Percentiles rank a stretch among this genome's conserved stretches.
Evolutionary conservation across 2,888 invertebrate genomes (phyloP).

Genomic region (Microdon myrmicae): DNA sequence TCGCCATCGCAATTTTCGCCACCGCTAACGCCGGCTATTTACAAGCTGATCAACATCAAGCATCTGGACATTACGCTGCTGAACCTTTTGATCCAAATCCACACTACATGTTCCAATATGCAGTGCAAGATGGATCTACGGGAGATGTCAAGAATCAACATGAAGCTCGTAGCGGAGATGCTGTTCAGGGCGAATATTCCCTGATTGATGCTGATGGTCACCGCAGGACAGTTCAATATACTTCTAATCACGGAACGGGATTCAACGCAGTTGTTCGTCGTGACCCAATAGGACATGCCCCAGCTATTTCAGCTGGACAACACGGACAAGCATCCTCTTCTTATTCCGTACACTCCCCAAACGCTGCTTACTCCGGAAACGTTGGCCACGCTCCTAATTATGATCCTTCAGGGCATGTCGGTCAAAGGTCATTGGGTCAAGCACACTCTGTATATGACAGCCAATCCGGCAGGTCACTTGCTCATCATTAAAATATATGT

Average conservation of each 20-base stretch:
- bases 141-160: slow-evolving; percentile 66
- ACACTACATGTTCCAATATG: slow-evolving; percentile 59
- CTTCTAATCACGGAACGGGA: slow-evolving; percentile 65
- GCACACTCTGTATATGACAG: too few relatives aligned
- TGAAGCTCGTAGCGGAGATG: slow-evolving; percentile 65
- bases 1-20: slow-evolving; percentile 56
- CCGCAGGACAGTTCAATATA: slow-evolving; percentile 66
- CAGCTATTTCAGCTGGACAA: slow-evolving; percentile 25
- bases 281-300: slow-evolving; percentile 57
- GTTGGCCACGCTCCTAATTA: too few relatives aligned
- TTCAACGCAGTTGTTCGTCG: slow-evolving; percentile 67
- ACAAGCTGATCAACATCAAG: too few relatives aligned
- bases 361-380: too few relatives aligned
- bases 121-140: slow-evolving; percentile 63
- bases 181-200: slow-evolving; percentile 66
- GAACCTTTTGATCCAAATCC: slow-evolving; percentile 34
- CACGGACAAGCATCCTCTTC: too few relatives aligned
- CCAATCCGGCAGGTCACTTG: too few relatives aligned
- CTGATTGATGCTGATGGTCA: slow-evolving; percentile 66
- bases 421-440: too few relatives aligned
- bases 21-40: slow-evolving; percentile 59
- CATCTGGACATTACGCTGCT: too few relatives aligned
- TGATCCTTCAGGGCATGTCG: too few relatives aligned
- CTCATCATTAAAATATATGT: too few relatives aligned
- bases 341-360: too few relatives aligned